Evolutionary conservation across 2,113 vertebrate species (phyloP), one percentile per base, ranked within the genome.

Genomic region (Hemibagrus wyckioides): DNA sequence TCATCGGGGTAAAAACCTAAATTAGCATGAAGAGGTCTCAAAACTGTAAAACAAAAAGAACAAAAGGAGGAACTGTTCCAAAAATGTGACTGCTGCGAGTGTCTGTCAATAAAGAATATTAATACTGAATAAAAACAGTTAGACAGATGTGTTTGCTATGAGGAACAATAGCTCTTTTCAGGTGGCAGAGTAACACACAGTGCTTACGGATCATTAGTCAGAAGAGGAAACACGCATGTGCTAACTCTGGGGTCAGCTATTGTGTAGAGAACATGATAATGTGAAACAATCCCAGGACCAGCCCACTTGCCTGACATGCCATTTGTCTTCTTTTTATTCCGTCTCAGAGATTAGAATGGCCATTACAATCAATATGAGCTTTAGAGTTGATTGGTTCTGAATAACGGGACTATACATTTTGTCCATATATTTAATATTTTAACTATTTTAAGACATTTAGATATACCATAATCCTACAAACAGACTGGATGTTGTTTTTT

Each of bases 61-160:
- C 52, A 80, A 67, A 88, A 81, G 82, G n/a, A 36, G 39, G 59
- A 71, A 82, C 44, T 63, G 48, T 81, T 86, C 33, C 56, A 84
- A 39, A 88, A 75, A 80, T 69, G 57, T 82, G 36, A 54, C 82
- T 79, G 30, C 61, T 71, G 36, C 30, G 63, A 67, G 52, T 89
- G 30, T 81, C n/a, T 85, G 83, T 90, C 52, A 52, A 50, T 75
- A 39, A 39, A 54, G 19, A 80, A 88, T 50, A 89, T 65, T 71
- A 82, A 54, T 67, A 56, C 17, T 56, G n/a, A 56, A 44, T 23
- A 76, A 57, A 59, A 85, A 89, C 67, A 75, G 80, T 76, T 39
- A 71, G 75, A 79, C 36, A 10, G 21, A 79, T 87, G 82, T 84
- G 54, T 65, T 85, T 80, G 83, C 73, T 73, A 56, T 81, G 14